Evolutionary conservation across 1,140 invertebrate species (phyloP), one percentile per base, ranked within the genome.

Genomic region (Lepidurus arcticus): DNA sequence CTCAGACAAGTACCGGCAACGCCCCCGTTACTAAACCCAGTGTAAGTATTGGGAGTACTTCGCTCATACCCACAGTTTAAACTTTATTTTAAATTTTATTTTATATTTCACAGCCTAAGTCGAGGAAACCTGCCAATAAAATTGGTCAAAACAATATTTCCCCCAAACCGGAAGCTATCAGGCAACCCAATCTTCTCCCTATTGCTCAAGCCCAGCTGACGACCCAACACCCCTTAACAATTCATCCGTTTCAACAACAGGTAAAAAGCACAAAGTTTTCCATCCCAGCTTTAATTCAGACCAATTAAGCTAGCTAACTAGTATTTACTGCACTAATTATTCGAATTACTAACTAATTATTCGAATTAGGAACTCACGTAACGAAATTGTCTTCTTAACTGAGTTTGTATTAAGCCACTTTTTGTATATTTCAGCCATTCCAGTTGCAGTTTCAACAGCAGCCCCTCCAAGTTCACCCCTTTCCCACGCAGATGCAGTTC

Each of bases 1-100:
- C 91, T 7, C 92, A 93, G 85, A 93, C 91, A 4, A 88, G 89
- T 77, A 90, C 74, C 89, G 76, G 89, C 89, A 80, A 85, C 81
- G n/a, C 81, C 82, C 9, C 78, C 82, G 77, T 78, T 79, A 43
- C 79, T 81, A 43, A 81, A 81, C 24, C 78, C 76, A 21, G 78
- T 80, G n/a, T 82, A 82, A 73, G 76, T 80, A 78, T 80, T 73
- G 79, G 80, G 24, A 82, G 80, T 77, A 13, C 79, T 74, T 81
- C 26, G 53, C 44, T 45, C n/a, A 47, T 74, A 24, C 73, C 6
- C 21, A 24, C 21, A 10, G 3, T 74, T 21, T 21, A 75, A 73
- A 16, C 16, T 75, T 75, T 44, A 11, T 11, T 11, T 16, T 75
- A 44, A 75, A 13, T 24, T 16, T 7, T 16, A 13, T 42, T 42